Conservation (phyloP, 2,113 vertebrate species). For the Sphaerodactylus townsendi region DNA sequence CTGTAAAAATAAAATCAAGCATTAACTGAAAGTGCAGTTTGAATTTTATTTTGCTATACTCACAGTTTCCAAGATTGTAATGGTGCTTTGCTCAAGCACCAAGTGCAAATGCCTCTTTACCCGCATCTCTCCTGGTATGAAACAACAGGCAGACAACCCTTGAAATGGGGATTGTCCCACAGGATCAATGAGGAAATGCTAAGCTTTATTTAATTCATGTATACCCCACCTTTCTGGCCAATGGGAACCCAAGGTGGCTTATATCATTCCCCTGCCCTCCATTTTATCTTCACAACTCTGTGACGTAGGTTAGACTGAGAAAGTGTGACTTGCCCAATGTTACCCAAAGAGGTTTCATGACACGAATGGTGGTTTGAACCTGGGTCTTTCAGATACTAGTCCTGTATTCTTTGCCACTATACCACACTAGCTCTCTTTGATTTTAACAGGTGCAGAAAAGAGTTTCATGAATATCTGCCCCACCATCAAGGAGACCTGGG, state of each 20-base stretch:
- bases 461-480: neutral
- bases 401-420: no score
- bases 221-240: no score
- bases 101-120: neutral
- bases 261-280: no score
- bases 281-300: no score
- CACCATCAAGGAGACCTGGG: neutral
- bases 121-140: neutral
- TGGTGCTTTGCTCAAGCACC: neutral
- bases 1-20: neutral
- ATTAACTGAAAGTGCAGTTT: neutral
- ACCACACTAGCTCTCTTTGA: neutral
- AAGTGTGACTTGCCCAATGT: no score
- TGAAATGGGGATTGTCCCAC: neutral
- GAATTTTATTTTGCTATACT: neutral
- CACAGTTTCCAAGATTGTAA: neutral
- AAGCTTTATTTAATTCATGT: no score
- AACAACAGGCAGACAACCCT: neutral
- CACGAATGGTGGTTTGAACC: no score
- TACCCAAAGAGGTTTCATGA: no score
- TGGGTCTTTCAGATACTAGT: no score
- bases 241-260: no score
- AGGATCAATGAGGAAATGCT: neutral
- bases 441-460: neutral
- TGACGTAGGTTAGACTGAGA: no score